These are phyloP conservation scores for Pipa parva DNA, from an alignment of 2,113 vertebrate species.

Conservation along the genomic window DNA sequence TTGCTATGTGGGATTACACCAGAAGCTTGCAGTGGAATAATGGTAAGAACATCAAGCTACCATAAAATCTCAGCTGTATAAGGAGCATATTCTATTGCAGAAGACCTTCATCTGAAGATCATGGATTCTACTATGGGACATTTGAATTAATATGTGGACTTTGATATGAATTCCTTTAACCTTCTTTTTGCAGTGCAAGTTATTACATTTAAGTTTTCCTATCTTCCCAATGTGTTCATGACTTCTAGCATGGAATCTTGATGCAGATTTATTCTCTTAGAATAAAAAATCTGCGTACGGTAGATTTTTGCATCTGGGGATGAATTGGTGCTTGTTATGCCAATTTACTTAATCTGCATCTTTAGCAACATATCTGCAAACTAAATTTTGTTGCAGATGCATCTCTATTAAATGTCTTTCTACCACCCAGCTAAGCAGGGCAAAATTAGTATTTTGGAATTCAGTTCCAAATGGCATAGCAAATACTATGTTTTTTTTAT, in stretches of 20 bases:
- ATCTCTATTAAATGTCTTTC: too few species aligned
- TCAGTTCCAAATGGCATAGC: constrained; percentile 12
- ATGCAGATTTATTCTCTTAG: constrained; percentile 69
- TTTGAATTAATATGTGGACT: constrained; percentile 82
- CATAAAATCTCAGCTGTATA: constrained; percentile 83
- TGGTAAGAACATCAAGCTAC: constrained; percentile 90
- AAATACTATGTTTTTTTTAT: constrained; percentile 1
- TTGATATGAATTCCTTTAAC: constrained; percentile 82
- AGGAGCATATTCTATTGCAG: constrained; percentile 89
- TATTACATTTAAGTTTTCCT: constrained; percentile 79
- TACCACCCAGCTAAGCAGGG: too few species aligned
- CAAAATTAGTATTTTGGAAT: not conserved
- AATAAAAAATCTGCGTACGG: constrained; percentile 70
- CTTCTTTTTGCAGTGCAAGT: constrained; percentile 73
- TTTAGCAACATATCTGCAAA: too few species aligned
- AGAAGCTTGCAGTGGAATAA: constrained; percentile 87
- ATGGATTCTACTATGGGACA: constrained; percentile 79
- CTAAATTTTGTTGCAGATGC: too few species aligned
- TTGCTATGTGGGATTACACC: constrained; percentile 98
- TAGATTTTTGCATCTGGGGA: constrained; percentile 74
- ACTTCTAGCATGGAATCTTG: constrained; percentile 77
- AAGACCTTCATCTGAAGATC: constrained; percentile 79
- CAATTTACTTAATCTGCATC: too few species aligned
- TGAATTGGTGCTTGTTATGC: constrained; percentile 57
- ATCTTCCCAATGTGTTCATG: constrained; percentile 77